phyloP scores from a whole-genome alignment of 2,113 vertebrate genomes.

The Calidris pygmaea region DNA sequence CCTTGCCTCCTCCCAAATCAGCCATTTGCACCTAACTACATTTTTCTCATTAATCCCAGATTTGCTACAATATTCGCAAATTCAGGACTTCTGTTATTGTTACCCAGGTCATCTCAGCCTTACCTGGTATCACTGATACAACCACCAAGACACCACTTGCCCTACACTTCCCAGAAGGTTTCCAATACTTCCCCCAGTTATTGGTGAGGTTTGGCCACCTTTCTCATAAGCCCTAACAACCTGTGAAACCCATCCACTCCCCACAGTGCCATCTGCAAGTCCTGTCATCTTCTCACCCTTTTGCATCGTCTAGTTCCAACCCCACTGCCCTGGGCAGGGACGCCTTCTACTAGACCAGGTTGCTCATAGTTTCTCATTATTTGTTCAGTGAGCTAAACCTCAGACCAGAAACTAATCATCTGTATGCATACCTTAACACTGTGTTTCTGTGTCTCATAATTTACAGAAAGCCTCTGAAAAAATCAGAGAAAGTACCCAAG shows the following conservation, averaged over 20 bases:
- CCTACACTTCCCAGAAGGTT: background rate
- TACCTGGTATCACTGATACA: background rate
- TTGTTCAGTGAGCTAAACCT: background rate
- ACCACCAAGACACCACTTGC: background rate
- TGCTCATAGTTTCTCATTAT: background rate
- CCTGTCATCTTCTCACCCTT: background rate
- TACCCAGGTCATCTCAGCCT: background rate
- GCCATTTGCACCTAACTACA: background rate
- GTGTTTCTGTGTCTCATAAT: background rate
- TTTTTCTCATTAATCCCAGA: background rate
- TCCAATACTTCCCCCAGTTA: background rate
- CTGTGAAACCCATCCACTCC: background rate
- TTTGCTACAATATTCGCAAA: background rate
- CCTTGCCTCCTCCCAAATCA: background rate
- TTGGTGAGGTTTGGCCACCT: background rate
- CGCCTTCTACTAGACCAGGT: background rate
- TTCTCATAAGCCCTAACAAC: background rate
- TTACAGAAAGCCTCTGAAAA: background rate
- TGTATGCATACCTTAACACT: background rate
- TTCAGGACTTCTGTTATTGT: background rate
- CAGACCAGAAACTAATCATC: background rate
- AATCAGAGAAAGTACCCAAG: background rate
- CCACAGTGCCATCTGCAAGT: accelerated
- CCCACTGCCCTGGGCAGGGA: background rate
- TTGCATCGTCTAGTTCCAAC: background rate